These are phyloP conservation scores for Heliothis peltigera DNA, from an alignment of 2,888 invertebrate genomes.

Conservation along the genomic window DNA sequence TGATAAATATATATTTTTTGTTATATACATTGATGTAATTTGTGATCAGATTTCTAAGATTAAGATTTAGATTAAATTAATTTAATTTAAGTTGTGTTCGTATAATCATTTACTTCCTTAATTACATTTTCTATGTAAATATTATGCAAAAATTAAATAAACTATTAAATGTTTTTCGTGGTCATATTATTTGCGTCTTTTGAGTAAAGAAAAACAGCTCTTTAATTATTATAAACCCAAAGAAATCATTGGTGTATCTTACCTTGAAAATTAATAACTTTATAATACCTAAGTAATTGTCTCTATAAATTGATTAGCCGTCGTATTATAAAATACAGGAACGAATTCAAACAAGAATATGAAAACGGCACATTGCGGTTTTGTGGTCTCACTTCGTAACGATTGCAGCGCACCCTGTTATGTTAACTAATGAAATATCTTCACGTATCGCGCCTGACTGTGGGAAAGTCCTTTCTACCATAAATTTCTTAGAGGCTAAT, in stretches of 20 bases:
- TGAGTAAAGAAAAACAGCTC: too few relatives aligned
- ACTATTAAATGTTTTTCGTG: slow-evolving; percentile 11
- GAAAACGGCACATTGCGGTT: slow-evolving; percentile 31
- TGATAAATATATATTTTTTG: neutral
- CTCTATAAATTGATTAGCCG: neutral
- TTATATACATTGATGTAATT: neutral
- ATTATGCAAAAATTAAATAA: slow-evolving; percentile 30
- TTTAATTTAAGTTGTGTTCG: slow-evolving; percentile 27
- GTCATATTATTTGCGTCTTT: slow-evolving; percentile 13
- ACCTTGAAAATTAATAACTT: too few relatives aligned
- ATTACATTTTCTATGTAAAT: slow-evolving; percentile 44
- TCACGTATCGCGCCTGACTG: slow-evolving; percentile 31
- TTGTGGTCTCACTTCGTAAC: slow-evolving; percentile 41
- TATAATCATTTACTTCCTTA: slow-evolving; percentile 14
- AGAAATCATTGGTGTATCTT: too few relatives aligned
- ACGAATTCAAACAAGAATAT: slow-evolving; percentile 40
- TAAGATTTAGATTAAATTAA: slow-evolving; percentile 9
- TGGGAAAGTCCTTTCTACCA: slow-evolving; percentile 10
- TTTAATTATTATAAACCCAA: too few relatives aligned
- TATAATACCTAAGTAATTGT: neutral
- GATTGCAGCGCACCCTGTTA: slow-evolving; percentile 29
- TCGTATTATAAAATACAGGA: slow-evolving; percentile 24
- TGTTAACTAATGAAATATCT: slow-evolving; percentile 41
- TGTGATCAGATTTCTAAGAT: slow-evolving; percentile 14
- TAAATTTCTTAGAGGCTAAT: neutral